Evolutionary conservation across 2,113 vertebrate genomes (phyloP).

Genomic region (Myrmecophaga tridactyla): DNA sequence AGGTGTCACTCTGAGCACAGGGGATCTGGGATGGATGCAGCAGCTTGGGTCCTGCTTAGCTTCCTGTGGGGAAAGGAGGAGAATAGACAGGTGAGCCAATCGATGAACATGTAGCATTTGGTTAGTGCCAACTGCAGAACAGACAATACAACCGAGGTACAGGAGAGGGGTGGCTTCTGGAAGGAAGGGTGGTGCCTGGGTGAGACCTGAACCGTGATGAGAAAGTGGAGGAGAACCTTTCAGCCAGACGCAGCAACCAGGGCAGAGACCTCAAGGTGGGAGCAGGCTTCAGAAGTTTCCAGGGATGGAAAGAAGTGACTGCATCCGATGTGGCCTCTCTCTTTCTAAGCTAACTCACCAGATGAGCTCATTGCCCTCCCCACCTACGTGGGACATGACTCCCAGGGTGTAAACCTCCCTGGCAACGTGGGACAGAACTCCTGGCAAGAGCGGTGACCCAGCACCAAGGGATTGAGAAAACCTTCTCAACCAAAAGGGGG

Average conservation of each 20-base stretch:
- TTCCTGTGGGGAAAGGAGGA: not conserved
- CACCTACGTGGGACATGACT: too few relatives aligned
- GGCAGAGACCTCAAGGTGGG: not conserved
- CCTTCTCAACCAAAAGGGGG: too few relatives aligned
- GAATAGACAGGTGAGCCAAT: not conserved
- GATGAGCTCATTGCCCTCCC: too few relatives aligned
- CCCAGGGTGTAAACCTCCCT: too few relatives aligned
- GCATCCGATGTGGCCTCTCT: too few relatives aligned
- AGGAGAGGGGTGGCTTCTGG: not conserved
- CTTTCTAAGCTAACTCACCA: too few relatives aligned
- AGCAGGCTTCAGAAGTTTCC: fast-evolving
- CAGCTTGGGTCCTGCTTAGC: not conserved
- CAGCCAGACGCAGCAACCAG: not conserved
- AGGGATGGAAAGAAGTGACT: not conserved
- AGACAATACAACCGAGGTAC: not conserved
- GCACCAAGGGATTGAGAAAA: too few relatives aligned
- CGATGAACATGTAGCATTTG: not conserved
- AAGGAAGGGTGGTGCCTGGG: not conserved
- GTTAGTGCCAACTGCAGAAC: not conserved
- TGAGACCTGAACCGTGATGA: not conserved
- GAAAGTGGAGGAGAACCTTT: not conserved
- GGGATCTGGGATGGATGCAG: not conserved
- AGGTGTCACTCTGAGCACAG: not conserved
- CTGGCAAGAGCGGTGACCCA: too few relatives aligned
- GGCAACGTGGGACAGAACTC: too few relatives aligned